These are phyloP conservation scores for Hipparchia semele DNA, from an alignment of 2,888 invertebrate genomes.

Conservation along the genomic window DNA sequence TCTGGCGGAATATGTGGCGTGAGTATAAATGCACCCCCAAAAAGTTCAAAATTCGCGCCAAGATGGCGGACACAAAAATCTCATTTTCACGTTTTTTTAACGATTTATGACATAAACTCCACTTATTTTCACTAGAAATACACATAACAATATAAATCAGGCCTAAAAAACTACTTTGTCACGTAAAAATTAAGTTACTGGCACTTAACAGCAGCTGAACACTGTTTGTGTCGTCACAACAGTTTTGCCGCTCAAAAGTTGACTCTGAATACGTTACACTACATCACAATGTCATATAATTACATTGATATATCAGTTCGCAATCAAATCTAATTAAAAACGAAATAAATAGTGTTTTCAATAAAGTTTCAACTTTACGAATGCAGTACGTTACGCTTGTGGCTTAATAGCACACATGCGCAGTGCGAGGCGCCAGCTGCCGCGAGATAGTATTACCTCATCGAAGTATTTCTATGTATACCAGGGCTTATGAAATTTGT, in stretches of 20 bases:
- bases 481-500: not conserved
- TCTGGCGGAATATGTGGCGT: constrained; percentile 85
- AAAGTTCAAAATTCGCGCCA: not conserved
- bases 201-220: not conserved
- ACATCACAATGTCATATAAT: not conserved
- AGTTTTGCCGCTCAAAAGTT: constrained; percentile 17
- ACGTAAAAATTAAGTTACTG: not conserved
- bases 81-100: not conserved
- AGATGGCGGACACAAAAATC: not conserved
- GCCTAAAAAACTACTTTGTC: not conserved
- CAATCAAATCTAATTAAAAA: not conserved
- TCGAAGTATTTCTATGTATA: not conserved
- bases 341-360: not conserved
- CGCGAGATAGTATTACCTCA: no score
- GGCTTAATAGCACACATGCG: not conserved
- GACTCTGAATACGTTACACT: not conserved
- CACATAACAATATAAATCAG: not conserved
- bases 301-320: not conserved
- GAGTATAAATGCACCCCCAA: constrained; percentile 62
- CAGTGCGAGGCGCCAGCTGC: not conserved
- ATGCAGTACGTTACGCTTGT: not conserved
- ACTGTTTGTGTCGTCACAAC: constrained; percentile 2
- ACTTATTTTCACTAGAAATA: not conserved
- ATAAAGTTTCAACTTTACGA: constrained; percentile 12
- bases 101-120: not conserved